phyloP scores from a whole-genome alignment of 2,797 vertebrate genomes.

The Harpagifer antarcticus region DNA sequence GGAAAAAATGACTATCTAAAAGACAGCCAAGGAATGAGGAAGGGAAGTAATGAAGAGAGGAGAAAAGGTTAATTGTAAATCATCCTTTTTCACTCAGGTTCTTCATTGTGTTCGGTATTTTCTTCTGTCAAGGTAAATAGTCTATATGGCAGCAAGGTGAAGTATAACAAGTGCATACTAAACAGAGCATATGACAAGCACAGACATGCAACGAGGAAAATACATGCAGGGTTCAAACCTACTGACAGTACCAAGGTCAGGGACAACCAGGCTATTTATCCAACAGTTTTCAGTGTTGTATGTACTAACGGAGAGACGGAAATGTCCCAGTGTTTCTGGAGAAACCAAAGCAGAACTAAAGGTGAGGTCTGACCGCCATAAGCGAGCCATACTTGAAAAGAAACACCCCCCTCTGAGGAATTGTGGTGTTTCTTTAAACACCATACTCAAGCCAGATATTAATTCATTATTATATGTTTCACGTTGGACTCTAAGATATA shows the following conservation, averaged over 20 bases:
- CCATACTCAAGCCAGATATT: too few species aligned
- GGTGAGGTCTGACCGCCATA: constrained; percentile 11
- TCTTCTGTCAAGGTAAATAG: constrained; percentile 3
- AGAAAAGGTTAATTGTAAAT: constrained; percentile 10
- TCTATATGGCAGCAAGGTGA: background rate
- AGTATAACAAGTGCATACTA: background rate
- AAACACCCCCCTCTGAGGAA: background rate
- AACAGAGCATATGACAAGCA: background rate
- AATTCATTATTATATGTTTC: background rate
- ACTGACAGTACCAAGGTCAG: constrained; percentile 28
- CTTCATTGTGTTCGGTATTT: background rate
- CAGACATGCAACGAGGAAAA: background rate
- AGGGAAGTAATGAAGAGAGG: constrained; percentile 2
- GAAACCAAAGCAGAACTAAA: constrained; percentile 27
- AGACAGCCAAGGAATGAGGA: constrained; percentile 34
- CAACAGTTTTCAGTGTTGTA: constrained; percentile 60
- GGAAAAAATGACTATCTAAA: background rate
- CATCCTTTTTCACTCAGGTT: constrained; percentile 3
- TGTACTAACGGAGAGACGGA: constrained; percentile 36
- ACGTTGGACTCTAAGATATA: background rate
- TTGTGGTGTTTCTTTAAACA: background rate
- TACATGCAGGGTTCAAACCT: constrained; percentile 14
- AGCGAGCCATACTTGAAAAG: constrained; percentile 9
- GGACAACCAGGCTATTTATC: constrained; percentile 58
- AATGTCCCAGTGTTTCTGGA: constrained; percentile 5